A percentile compares a stretch with the other conserved stretches of the same genome.
Conservation (phyloP, 2,888 invertebrate species). For the Parthenolecanium corni region DNA sequence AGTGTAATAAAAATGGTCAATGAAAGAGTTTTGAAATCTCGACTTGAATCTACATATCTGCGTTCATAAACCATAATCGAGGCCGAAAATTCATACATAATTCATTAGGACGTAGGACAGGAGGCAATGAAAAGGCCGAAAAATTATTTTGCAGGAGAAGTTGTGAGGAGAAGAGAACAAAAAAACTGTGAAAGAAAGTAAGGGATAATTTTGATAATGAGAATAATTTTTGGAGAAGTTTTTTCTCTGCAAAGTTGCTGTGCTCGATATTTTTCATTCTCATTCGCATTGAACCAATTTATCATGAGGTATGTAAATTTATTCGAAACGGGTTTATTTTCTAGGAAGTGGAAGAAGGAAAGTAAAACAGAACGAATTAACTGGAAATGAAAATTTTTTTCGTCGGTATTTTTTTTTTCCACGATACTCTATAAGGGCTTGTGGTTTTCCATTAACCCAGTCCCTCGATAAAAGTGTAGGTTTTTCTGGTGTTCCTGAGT, state of each 20-base stretch:
- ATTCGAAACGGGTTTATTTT: conserved; percentile 1
- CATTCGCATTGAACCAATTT: neutral
- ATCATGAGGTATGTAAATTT: conserved; percentile 15
- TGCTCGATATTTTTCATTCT: neutral
- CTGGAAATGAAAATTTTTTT: conserved; percentile 11
- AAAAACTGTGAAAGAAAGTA: no score
- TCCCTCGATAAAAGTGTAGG: no score
- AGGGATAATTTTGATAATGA: conserved; percentile 1
- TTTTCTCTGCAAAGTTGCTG: no score
- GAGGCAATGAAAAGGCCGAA: neutral
- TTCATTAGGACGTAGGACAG: conserved; percentile 11
- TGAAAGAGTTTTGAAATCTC: no score
- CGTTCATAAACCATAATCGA: no score
- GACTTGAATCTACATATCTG: no score
- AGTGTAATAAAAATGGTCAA: no score
- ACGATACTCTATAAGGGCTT: neutral
- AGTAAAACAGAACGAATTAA: conserved; percentile 21
- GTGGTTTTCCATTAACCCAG: no score
- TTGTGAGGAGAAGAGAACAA: neutral
- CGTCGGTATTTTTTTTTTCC: conserved; percentile 6
- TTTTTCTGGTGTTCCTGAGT: no score
- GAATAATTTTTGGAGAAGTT: conserved; percentile 1
- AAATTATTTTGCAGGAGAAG: neutral
- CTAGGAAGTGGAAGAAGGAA: no score
- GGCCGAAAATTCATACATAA: conserved; percentile 15